Evolutionary conservation across 53 echinoderm and acorn worm genomes (phyloP).

Genomic region (Echinometra lucunter): DNA sequence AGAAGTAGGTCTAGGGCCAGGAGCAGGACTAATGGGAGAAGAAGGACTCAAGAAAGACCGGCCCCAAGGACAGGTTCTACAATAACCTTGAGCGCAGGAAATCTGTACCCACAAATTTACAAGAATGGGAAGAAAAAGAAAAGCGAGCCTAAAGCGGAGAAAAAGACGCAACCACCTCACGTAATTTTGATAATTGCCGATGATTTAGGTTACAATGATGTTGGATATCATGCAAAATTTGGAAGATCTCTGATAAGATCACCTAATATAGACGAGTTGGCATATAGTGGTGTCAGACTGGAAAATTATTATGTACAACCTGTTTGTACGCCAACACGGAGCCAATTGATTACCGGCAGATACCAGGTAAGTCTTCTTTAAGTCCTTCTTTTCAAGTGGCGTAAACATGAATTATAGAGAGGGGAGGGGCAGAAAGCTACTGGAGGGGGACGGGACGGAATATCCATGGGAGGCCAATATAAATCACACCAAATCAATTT

Average conservation of each 20-base stretch:
- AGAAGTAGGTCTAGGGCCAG: conserved; percentile 10
- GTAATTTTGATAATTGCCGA: conserved; percentile 63
- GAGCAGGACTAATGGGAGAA: not conserved
- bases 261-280: conserved; percentile 60
- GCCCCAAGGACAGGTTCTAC: not conserved
- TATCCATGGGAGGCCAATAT: too few species aligned
- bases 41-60: conserved; percentile 3
- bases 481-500: too few species aligned
- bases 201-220: conserved; percentile 65
- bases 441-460: not conserved
- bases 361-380: conserved; percentile 53
- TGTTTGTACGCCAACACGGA: conserved; percentile 67
- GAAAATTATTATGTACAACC: conserved; percentile 74
- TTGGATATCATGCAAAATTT: conserved; percentile 67
- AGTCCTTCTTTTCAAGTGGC: not conserved
- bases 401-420: not conserved
- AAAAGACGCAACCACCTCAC: conserved; percentile 38
- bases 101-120: conserved; percentile 1
- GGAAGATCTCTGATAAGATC: conserved; percentile 45
- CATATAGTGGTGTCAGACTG: conserved; percentile 57
- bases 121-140: conserved; percentile 45
- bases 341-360: conserved; percentile 63
- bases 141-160: conserved; percentile 26
- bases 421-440: too few species aligned
- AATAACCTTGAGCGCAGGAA: not conserved